phyloP scores from a whole-genome alignment of 2,888 invertebrate species.

The Epistrophella euchroma region DNA sequence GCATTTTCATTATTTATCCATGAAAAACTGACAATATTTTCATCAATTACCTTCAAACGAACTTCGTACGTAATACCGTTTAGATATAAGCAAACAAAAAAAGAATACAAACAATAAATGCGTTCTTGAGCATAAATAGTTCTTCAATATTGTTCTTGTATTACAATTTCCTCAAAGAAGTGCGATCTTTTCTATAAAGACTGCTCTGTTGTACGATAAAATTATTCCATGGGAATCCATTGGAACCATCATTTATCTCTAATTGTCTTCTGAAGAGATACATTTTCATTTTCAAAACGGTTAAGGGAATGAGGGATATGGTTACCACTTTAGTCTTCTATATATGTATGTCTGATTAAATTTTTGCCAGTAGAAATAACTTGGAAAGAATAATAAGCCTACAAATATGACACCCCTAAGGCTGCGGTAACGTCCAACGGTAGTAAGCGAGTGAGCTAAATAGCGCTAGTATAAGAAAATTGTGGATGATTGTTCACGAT shows the following conservation, averaged over 20 bases:
- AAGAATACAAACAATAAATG: background rate
- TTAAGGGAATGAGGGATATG: background rate
- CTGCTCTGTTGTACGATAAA: background rate
- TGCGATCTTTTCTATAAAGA: conserved; percentile 3
- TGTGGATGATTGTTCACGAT: too few species aligned
- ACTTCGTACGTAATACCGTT: background rate
- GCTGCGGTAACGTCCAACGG: too few species aligned
- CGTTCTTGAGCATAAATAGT: conserved; percentile 22
- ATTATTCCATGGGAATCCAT: conserved; percentile 50
- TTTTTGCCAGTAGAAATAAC: too few species aligned
- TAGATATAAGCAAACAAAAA: too few species aligned
- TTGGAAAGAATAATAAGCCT: too few species aligned
- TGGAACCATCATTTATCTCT: conserved; percentile 65
- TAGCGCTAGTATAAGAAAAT: too few species aligned
- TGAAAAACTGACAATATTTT: conserved; percentile 47
- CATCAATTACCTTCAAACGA: conserved; percentile 58
- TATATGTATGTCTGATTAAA: too few species aligned
- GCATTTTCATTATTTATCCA: conserved; percentile 24
- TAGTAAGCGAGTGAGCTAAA: too few species aligned
- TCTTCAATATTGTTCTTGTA: conserved; percentile 53
- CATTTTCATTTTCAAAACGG: conserved; percentile 40
- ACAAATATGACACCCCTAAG: too few species aligned
- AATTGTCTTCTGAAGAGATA: conserved; percentile 55
- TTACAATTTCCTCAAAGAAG: conserved; percentile 46
- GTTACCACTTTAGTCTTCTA: background rate